Evolutionary conservation across 2,113 vertebrate genomes (phyloP).

Genomic region (Baryphthengus martii): DNA sequence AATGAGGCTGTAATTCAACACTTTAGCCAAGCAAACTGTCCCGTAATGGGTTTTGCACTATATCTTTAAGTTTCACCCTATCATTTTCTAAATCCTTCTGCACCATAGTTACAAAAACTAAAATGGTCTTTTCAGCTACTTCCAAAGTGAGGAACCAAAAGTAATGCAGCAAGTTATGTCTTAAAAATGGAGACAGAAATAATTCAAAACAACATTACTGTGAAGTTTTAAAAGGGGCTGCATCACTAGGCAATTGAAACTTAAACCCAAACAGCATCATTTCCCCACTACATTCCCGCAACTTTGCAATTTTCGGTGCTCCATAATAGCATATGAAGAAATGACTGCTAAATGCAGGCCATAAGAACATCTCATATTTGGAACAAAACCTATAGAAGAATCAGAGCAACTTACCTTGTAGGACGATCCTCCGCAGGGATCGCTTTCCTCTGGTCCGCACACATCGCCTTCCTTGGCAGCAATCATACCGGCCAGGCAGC

Average conservation of each 20-base stretch:
- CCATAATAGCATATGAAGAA: rapidly evolving
- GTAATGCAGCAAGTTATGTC: neutral
- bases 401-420: conserved; percentile 76
- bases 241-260: neutral
- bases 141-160: neutral
- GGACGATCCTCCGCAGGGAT: conserved; percentile 75
- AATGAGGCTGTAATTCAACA: neutral
- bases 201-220: neutral
- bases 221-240: neutral
- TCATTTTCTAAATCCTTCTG: neutral
- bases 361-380: neutral
- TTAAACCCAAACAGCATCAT: neutral
- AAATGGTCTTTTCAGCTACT: neutral
- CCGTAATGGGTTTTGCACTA: neutral
- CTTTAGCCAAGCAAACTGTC: neutral
- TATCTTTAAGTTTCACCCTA: neutral
- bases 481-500: conserved; percentile 82
- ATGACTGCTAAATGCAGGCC: neutral
- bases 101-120: neutral
- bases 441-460: conserved; percentile 70
- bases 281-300: neutral
- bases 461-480: conserved; percentile 79
- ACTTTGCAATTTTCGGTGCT: neutral
- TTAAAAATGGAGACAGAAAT: neutral
- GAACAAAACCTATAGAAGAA: neutral